A percentile compares a stretch with the other conserved stretches of the same genome.
These are phyloP conservation scores for Pagrus major DNA, from an alignment of 2,113 vertebrate genomes.

Conservation along the genomic window DNA sequence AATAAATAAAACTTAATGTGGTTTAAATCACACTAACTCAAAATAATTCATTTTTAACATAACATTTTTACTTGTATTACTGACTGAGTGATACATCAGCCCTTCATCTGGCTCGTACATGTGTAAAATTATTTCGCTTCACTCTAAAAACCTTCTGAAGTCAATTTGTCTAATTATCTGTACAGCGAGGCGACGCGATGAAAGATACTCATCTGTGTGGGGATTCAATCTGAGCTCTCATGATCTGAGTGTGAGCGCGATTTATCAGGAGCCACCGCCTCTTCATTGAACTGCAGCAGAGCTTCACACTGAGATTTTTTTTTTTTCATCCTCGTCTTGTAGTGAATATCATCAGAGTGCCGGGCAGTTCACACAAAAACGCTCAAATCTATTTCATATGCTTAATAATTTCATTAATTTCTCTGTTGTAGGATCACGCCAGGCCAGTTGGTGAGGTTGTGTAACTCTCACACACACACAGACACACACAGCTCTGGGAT, in stretches of 20 bases:
- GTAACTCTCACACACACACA: slow-evolving; percentile 9
- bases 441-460: slow-evolving; percentile 24
- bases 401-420: slow-evolving; percentile 17
- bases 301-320: slow-evolving; percentile 1
- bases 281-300: slow-evolving; percentile 18
- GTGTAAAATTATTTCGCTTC: no score
- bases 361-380: not conserved
- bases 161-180: slow-evolving; percentile 20
- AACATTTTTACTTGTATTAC: no score
- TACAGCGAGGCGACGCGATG: slow-evolving; percentile 1
- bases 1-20: not conserved
- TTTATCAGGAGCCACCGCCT: not conserved
- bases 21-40: no score
- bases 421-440: slow-evolving; percentile 12
- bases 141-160: not conserved
- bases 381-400: slow-evolving; percentile 1
- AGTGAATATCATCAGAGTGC: not conserved
- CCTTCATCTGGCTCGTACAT: slow-evolving; percentile 3
- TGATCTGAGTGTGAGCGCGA: slow-evolving; percentile 11
- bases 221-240: slow-evolving; percentile 10
- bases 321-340: not conserved
- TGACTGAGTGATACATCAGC: not conserved
- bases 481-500: slow-evolving; percentile 12
- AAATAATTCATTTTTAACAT: no score
- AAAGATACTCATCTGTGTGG: slow-evolving; percentile 4